Percentiles rank a stretch among this genome's conserved stretches.
Evolutionary conservation across 2,113 vertebrate species (phyloP).

Genomic region (Reinhardtius hippoglossoides): DNA sequence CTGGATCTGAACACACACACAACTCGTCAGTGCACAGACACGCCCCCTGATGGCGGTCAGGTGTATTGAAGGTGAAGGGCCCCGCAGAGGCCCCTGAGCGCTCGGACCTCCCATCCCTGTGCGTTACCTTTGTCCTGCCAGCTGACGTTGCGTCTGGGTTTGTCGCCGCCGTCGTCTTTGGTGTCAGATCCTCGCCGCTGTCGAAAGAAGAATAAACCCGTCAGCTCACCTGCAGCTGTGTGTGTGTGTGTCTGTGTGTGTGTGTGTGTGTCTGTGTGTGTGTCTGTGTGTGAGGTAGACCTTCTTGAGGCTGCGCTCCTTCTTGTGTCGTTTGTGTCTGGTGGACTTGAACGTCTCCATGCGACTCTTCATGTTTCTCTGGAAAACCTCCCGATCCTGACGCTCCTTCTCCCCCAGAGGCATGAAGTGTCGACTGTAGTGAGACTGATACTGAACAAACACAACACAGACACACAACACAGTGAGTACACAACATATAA

Average conservation of each 20-base stretch:
- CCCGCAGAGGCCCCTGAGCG: too few species aligned
- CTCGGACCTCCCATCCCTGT: not conserved
- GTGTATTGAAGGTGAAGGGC: too few species aligned
- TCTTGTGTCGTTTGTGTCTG: constrained; percentile 91
- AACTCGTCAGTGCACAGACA: constrained; percentile 15
- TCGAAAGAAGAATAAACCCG: not conserved
- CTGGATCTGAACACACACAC: constrained; percentile 77
- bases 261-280: not conserved
- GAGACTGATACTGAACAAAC: constrained; percentile 90
- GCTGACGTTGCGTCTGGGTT: constrained; percentile 85
- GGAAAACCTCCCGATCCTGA: constrained; percentile 95
- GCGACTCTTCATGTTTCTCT: constrained; percentile 96
- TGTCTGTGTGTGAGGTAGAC: constrained; percentile 60
- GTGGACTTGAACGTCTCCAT: constrained; percentile 95
- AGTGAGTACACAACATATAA: not conserved
- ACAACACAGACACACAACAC: not conserved
- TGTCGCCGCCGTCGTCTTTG: constrained; percentile 84
- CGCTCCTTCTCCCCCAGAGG: constrained; percentile 90
- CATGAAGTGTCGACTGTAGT: constrained; percentile 98
- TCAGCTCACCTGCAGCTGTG: not conserved
- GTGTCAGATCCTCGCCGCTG: constrained; percentile 85
- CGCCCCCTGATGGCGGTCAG: not conserved
- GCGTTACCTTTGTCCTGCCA: constrained; percentile 89
- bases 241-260: not conserved
- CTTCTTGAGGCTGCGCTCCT: constrained; percentile 91